Evolutionary conservation across 2,888 invertebrate species (phyloP).

Genomic region (Sympetrum striolatum): DNA sequence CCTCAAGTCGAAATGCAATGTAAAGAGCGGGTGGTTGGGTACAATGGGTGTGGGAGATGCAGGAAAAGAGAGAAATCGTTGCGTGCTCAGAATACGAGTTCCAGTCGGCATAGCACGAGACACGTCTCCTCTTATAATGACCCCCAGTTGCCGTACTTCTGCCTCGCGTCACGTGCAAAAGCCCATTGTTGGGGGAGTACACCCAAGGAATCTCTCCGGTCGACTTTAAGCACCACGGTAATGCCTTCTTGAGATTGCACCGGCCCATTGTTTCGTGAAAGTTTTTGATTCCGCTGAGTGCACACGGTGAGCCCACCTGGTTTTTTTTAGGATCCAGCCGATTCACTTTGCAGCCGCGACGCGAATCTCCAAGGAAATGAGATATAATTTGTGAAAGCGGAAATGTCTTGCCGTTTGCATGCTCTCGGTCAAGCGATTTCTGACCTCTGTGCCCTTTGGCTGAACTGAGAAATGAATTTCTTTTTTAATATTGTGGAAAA

Average conservation of each 20-base stretch:
- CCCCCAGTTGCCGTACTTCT: background rate
- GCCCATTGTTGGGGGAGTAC: background rate
- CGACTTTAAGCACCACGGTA: background rate
- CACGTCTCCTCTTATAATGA: background rate
- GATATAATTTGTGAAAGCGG: background rate
- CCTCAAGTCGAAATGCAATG: too few species aligned
- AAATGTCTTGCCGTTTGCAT: background rate
- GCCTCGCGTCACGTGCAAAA: background rate
- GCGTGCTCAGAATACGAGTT: background rate
- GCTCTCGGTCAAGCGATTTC: too few species aligned
- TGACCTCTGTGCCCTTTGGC: too few species aligned
- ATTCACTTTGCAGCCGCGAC: background rate
- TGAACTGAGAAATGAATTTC: too few species aligned
- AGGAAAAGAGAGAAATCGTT: background rate
- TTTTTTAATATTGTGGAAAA: too few species aligned
- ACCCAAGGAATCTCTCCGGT: background rate
- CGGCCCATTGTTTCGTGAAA: background rate
- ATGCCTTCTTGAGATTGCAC: background rate
- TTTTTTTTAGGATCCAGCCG: background rate
- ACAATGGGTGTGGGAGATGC: background rate
- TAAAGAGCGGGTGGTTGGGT: background rate
- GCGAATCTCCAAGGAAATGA: background rate
- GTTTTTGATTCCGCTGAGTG: background rate
- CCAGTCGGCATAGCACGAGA: background rate
- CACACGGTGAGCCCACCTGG: background rate